Conservation (phyloP, 2,888 invertebrate species). For the Prosapia bicincta region DNA sequence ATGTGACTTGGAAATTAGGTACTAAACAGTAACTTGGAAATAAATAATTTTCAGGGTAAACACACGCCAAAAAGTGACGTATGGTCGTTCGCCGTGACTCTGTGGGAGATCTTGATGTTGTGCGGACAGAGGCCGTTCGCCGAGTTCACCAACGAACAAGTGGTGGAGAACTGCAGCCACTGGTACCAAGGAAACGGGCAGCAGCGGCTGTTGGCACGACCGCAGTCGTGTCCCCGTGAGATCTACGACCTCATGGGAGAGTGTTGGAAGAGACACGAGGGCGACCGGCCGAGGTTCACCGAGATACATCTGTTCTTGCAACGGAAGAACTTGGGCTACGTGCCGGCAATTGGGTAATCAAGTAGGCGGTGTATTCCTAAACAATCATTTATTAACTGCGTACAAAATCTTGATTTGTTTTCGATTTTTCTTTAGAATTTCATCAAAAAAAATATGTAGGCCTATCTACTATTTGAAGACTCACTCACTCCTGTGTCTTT, state of each 20-base stretch:
- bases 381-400: slow-evolving; percentile 8
- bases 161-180: slow-evolving; percentile 68
- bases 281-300: slow-evolving; percentile 78
- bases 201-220: slow-evolving; percentile 58
- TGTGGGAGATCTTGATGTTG: slow-evolving; percentile 84
- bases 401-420: slow-evolving; percentile 24
- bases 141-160: slow-evolving; percentile 78
- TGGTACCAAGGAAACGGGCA: slow-evolving; percentile 59
- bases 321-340: slow-evolving; percentile 63
- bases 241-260: slow-evolving; percentile 89
- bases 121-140: slow-evolving; percentile 78
- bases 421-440: slow-evolving; percentile 16
- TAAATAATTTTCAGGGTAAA: slow-evolving; percentile 75
- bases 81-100: slow-evolving; percentile 86
- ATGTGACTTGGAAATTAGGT: no score
- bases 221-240: slow-evolving; percentile 76
- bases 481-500: slow-evolving; percentile 40
- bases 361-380: not conserved
- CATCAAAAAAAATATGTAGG: slow-evolving; percentile 33
- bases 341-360: slow-evolving; percentile 48
- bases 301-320: slow-evolving; percentile 84
- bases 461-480: slow-evolving; percentile 38
- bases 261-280: slow-evolving; percentile 82
- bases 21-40: no score
- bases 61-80: slow-evolving; percentile 86